A percentile compares a stretch with the other conserved stretches of the same genome.
These are phyloP conservation scores for Rhopalosiphum nymphaeae DNA, from an alignment of 2,888 invertebrate genomes.

Conservation along the genomic window DNA sequence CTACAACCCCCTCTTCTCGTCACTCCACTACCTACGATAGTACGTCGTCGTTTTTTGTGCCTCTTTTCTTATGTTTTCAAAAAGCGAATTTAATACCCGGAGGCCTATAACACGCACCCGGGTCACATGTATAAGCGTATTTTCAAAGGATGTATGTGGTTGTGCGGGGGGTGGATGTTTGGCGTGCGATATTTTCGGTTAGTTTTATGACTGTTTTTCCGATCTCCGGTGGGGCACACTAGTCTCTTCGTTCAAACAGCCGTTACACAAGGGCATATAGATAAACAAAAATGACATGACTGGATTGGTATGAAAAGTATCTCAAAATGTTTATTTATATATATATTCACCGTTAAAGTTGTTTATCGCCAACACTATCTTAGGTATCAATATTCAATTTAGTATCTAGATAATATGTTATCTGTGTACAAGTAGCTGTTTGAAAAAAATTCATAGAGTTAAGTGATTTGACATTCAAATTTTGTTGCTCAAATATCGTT, in stretches of 20 bases:
- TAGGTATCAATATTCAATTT: not conserved
- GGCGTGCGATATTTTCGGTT: conserved; percentile 57
- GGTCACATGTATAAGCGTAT: conserved; percentile 23
- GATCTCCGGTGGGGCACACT: conserved; percentile 53
- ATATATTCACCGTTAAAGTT: not conserved
- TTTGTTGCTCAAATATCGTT: not conserved
- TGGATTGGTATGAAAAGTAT: not conserved
- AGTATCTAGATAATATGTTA: not conserved
- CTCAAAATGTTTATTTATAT: conserved; percentile 32
- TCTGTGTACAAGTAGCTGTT: not conserved
- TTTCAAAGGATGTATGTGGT: not conserved
- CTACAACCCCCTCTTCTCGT: not conserved
- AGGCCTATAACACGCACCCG: conserved; percentile 45
- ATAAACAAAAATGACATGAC: conserved; percentile 54
- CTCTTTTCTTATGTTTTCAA: conserved; percentile 39
- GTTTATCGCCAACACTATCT: conserved; percentile 38
- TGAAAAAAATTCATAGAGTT: not conserved
- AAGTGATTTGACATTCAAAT: not conserved
- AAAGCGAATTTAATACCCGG: conserved; percentile 60
- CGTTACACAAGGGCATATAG: not conserved
- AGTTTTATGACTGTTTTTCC: conserved; percentile 59
- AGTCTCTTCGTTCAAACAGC: conserved; percentile 48
- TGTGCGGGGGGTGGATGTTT: not conserved
- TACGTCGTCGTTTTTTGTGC: conserved; percentile 20
- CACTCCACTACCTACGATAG: not conserved